Evolutionary conservation across 2,888 invertebrate genomes (phyloP).

Genomic region (Endomychus coccineus): DNA sequence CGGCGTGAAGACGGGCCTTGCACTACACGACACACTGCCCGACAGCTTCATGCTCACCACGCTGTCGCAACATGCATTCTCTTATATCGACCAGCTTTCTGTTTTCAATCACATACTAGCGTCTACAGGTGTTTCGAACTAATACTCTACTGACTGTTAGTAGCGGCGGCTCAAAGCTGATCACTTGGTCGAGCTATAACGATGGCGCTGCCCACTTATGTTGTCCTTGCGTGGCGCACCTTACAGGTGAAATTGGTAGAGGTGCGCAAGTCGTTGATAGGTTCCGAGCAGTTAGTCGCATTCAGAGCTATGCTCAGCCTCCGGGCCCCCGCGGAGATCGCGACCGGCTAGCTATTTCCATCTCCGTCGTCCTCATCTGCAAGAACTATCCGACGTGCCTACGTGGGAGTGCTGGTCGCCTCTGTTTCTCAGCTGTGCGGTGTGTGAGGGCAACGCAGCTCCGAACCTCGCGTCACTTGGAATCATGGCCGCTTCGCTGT

Average conservation of each 20-base stretch:
- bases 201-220: slow-evolving; percentile 31
- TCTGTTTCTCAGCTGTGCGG: slow-evolving; percentile 22
- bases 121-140: slow-evolving; percentile 47
- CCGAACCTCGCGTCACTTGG: slow-evolving; percentile 22
- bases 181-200: slow-evolving; percentile 29
- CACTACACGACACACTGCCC: slow-evolving; percentile 40
- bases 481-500: slow-evolving; percentile 42
- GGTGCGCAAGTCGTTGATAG: slow-evolving; percentile 36
- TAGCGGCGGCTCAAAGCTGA: slow-evolving; percentile 35
- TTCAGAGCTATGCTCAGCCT: slow-evolving; percentile 68
- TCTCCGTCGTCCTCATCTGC: too few species aligned
- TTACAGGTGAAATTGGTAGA: slow-evolving; percentile 40
- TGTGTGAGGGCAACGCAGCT: slow-evolving; percentile 35
- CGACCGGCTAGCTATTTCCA: slow-evolving; percentile 45
- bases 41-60: slow-evolving; percentile 36
- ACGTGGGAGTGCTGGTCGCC: slow-evolving; percentile 2
- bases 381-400: too few species aligned
- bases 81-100: slow-evolving; percentile 14
- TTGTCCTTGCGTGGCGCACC: slow-evolving; percentile 12
- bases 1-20: slow-evolving; percentile 26
- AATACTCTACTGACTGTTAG: slow-evolving; percentile 43
- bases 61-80: slow-evolving; percentile 34
- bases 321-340: slow-evolving; percentile 54
- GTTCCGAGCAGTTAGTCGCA: slow-evolving; percentile 11
- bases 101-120: slow-evolving; percentile 43